phyloP scores from a whole-genome alignment of 2,888 invertebrate genomes.

The Eremobia ochroleuca region DNA sequence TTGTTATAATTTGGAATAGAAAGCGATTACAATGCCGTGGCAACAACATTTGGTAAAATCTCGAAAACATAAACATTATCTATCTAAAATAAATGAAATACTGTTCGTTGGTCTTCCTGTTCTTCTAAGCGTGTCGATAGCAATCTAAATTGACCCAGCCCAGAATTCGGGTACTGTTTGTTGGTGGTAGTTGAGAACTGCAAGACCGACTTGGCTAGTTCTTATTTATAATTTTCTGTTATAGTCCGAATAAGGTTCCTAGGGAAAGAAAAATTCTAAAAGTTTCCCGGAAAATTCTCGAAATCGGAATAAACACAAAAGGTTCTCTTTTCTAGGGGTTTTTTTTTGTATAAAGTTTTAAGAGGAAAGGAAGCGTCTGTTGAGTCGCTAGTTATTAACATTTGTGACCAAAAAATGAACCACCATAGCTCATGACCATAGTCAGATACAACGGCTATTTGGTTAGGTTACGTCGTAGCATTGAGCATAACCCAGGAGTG shows the following conservation, averaged over 20 bases:
- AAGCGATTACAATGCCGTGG: neutral
- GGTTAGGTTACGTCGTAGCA: no score
- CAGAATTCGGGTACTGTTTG: neutral
- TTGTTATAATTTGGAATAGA: conserved; percentile 1
- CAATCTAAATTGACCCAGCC: neutral
- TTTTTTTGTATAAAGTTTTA: neutral
- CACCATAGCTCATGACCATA: neutral
- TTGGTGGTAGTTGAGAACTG: neutral
- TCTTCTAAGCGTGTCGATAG: neutral
- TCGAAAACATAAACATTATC: neutral
- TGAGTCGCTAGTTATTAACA: neutral
- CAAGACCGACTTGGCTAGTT: neutral
- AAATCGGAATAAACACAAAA: neutral
- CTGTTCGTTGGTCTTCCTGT: neutral
- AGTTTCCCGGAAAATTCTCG: no score
- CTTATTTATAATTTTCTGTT: neutral
- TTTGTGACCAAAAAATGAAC: neutral
- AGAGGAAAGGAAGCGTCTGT: neutral
- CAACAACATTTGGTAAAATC: neutral
- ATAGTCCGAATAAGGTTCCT: no score
- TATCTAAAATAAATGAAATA: no score
- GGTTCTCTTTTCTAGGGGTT: neutral
- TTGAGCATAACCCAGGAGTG: no score
- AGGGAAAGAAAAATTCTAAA: neutral
- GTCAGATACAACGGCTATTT: neutral